Conservation (phyloP, 2,797 vertebrate species). For the Poeciliopsis turneri region DNA sequence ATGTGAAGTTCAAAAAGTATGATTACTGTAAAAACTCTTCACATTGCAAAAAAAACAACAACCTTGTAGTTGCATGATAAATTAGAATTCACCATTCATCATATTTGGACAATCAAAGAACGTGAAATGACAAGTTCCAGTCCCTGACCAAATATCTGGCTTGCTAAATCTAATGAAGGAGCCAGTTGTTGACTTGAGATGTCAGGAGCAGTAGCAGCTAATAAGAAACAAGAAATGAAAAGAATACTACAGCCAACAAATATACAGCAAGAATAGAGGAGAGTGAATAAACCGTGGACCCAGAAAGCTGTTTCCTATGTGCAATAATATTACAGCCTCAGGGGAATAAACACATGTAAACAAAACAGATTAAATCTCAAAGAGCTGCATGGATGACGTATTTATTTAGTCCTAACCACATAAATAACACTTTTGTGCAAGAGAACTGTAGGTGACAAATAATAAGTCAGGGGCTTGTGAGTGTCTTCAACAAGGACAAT, state of each 20-base stretch:
- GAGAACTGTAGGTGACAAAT: neutral
- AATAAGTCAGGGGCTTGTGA: neutral
- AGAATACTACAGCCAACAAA: neutral
- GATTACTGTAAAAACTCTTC: neutral
- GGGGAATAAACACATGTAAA: neutral
- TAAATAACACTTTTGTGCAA: neutral
- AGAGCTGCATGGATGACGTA: neutral
- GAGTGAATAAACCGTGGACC: neutral
- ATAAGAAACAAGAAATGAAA: constrained; percentile 4
- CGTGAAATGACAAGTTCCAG: neutral
- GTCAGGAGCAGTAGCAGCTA: neutral
- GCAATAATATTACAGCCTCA: neutral
- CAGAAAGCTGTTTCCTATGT: neutral
- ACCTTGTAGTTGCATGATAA: neutral
- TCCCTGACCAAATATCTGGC: neutral
- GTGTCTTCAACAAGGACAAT: neutral
- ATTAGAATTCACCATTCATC: neutral
- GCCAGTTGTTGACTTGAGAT: neutral
- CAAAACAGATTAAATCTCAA: constrained; percentile 11
- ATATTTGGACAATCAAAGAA: neutral
- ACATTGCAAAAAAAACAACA: neutral
- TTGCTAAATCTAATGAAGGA: neutral
- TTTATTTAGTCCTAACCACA: neutral
- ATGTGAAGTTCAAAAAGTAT: neutral
- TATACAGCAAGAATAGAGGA: neutral